Evolutionary conservation across 2,888 invertebrate genomes (phyloP).

Genomic region (Drosophila infuscata): DNA sequence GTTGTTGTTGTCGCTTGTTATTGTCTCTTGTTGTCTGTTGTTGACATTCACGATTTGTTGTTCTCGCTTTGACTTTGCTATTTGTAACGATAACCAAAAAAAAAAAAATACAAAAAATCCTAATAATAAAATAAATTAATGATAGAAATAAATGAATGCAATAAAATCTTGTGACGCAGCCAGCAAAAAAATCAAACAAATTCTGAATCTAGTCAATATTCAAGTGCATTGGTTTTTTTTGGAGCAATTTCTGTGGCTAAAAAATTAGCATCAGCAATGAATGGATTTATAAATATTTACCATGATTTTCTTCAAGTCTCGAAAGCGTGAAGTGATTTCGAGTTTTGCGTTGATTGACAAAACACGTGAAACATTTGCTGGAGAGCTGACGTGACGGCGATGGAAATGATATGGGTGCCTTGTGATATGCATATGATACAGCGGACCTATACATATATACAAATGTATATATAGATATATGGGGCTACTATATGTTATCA

Average conservation of each 20-base stretch:
- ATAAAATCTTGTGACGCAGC: conserved; percentile 42
- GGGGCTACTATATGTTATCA: conserved; percentile 21
- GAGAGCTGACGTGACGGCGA: conserved; percentile 32
- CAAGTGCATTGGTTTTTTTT: conserved; percentile 18
- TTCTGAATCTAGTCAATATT: not conserved
- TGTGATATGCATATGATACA: conserved; percentile 32
- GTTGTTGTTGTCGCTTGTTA: conserved; percentile 6
- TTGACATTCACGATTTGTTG: conserved; percentile 46
- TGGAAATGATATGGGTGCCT: conserved; percentile 39
- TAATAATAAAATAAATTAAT: not conserved
- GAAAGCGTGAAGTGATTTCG: conserved; percentile 55
- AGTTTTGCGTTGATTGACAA: conserved; percentile 27
- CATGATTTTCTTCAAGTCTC: conserved; percentile 32
- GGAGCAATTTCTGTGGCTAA: conserved; percentile 23
- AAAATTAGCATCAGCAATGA: conserved; percentile 62
- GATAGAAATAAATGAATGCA: not conserved
- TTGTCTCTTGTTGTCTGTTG: conserved; percentile 32
- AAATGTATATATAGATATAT: not conserved
- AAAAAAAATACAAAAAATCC: not conserved
- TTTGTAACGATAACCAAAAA: conserved; percentile 48
- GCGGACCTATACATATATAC: not conserved
- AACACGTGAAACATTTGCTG: conserved; percentile 39
- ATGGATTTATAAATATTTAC: conserved; percentile 62
- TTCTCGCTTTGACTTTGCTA: conserved; percentile 37
- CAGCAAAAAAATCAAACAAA: conserved; percentile 1